Evolutionary conservation across 2,797 vertebrate species (phyloP).

Genomic region (Lindbergichthys nudifrons): DNA sequence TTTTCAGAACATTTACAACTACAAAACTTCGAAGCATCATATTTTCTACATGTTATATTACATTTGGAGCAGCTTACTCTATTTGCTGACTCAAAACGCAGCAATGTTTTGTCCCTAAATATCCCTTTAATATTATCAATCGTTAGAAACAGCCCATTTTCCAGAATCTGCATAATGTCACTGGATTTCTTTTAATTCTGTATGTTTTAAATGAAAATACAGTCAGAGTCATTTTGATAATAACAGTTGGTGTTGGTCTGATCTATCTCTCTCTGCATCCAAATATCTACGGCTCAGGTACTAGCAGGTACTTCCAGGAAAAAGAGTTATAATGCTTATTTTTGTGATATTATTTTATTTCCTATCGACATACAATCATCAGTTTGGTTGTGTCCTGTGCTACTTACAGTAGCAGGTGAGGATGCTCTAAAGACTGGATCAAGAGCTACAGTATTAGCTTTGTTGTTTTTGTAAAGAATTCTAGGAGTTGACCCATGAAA

Average conservation of each 20-base stretch:
- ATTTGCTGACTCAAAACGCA: slow-evolving; percentile 13
- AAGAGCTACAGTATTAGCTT: neutral
- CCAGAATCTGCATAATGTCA: neutral
- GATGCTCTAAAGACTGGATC: neutral
- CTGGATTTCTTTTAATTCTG: too few relatives aligned
- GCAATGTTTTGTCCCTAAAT: neutral
- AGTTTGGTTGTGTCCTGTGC: too few relatives aligned
- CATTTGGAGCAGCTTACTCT: slow-evolving; percentile 19
- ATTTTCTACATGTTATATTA: neutral
- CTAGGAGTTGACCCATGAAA: neutral
- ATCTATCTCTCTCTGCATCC: too few relatives aligned
- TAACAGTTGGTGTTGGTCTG: too few relatives aligned
- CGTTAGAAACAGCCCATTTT: neutral
- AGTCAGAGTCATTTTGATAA: too few relatives aligned
- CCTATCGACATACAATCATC: too few relatives aligned
- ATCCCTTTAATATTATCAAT: neutral
- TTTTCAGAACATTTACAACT: slow-evolving; percentile 32
- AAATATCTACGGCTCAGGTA: too few relatives aligned
- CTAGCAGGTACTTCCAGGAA: too few relatives aligned
- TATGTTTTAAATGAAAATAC: too few relatives aligned
- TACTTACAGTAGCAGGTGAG: too few relatives aligned
- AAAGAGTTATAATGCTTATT: too few relatives aligned
- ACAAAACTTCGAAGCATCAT: slow-evolving; percentile 25
- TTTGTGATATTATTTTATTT: too few relatives aligned
- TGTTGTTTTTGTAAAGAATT: neutral